Evolutionary conservation across 2,797 vertebrate species (phyloP), one percentile per base, ranked within the genome.

Genomic region (Macrochelys suwanniensis): DNA sequence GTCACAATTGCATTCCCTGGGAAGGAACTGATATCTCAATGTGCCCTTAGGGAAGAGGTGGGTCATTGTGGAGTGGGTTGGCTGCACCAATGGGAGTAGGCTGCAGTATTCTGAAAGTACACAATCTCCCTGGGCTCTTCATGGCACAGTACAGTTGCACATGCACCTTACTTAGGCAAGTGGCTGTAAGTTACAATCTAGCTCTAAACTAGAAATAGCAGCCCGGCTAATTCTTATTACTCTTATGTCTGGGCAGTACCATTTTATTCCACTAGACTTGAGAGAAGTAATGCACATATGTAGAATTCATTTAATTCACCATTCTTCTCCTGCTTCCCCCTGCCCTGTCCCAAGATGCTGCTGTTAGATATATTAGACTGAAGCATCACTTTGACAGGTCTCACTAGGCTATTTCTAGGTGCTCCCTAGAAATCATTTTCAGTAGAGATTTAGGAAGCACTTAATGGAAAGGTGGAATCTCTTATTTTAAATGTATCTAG

Each of bases 221-320:
- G 8, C 65, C n/a, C 10, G 7, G 87, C 87, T 80, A 76, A 74
- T 82, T 54, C 74, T 31, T 85, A 16, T 94, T 92, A 3, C 50
- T 94, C 87, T 90, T 89, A 59, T 65, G 17, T 23, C 84, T 56
- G 33, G 42, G 87, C 65, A 94, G 59, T 47, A 25, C 53, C 85
- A 0, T 77, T 61, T 92, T 89, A 28, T 71, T 90, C 80, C 95
- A 92, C 92, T 96, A 88, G 97, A 59, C 54, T 56, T 2, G 54
- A 94, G 93, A 80, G 82, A 82, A 90, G 80, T 93, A 90, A 90
- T 90, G 28, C 57, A n/a, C 50, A 80, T 80, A 49, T 80, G 50
- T 78, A 45, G 51, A 28, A 57, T 59, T 51, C 37, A 37, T 57
- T 90, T 71, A 81, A 68, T 49, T 74, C 15, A 7, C 15, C 61